These are phyloP conservation scores for Orthochromis indermauri DNA, from an alignment of 2,113 vertebrate genomes.

Conservation along the genomic window DNA sequence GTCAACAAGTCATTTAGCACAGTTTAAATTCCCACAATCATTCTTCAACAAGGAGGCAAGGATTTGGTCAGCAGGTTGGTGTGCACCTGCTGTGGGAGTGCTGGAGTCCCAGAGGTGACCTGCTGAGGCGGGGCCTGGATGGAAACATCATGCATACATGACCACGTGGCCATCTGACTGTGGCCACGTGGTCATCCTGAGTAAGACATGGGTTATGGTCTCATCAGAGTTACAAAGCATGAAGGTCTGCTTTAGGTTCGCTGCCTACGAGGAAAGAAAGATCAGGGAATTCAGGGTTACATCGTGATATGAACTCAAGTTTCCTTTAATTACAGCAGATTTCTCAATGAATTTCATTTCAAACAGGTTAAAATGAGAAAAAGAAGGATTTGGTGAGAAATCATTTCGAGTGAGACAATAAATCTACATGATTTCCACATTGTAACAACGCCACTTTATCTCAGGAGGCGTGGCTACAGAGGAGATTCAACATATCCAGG, in stretches of 20 bases:
- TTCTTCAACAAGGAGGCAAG: neutral
- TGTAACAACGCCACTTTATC: neutral
- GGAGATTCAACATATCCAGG: neutral
- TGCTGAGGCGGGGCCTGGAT: neutral
- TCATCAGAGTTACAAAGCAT: neutral
- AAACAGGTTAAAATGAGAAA: neutral
- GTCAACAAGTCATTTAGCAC: neutral
- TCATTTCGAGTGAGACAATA: fast-evolving
- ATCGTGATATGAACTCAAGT: neutral
- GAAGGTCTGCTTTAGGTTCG: neutral
- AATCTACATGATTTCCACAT: neutral
- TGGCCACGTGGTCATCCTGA: neutral
- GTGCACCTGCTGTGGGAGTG: neutral
- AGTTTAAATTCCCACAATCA: neutral
- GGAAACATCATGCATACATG: neutral
- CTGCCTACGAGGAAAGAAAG: neutral
- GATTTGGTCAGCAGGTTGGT: neutral
- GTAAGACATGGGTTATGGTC: neutral
- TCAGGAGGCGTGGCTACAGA: neutral
- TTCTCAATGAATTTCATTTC: neutral
- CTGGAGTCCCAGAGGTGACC: neutral
- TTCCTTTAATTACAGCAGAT: neutral
- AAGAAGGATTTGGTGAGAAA: neutral
- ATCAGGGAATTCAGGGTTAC: neutral
- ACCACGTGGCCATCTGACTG: neutral